Evolutionary conservation across 1,140 invertebrate genomes (phyloP), one percentile per base, ranked within the genome.

Genomic region (Chrysomallon squamiferum): DNA sequence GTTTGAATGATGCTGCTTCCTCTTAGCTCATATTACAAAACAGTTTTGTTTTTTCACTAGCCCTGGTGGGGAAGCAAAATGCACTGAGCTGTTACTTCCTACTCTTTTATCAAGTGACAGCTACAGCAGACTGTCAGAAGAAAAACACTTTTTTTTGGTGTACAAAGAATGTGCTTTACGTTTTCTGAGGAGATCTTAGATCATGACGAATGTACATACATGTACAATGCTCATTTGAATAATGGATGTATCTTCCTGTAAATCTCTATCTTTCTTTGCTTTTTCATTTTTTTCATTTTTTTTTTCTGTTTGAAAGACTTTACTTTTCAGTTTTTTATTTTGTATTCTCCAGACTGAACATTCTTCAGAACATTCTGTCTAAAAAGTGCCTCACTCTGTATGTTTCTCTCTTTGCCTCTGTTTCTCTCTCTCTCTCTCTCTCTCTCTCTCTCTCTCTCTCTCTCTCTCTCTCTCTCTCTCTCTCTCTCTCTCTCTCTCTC

Each of bases 361-460:
- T 43, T 43, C 9, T n/a, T 43, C 9, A n/a, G n/a, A 43, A 43
- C 9, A 43, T 11, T 9, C 41, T 9, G 41, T n/a, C 9, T 43
- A 43, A 43, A 43, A 43, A 9, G 9, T 11, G 9, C 9, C 41
- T 43, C 41, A 43, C 41, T 43, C 41, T 11, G 9, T 43, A 9
- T 11, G 9, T 43, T n/a, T 43, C 9, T 9, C 41, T n/a, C 41
- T 11, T 11, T 9, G 41, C n/a, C 41, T 11, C 41, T 43, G 9
- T 11, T n/a, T 43, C 41, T 11, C 92, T 94, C 75, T 27, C 57
- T 74, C 43, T 35, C 75, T 61, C 0, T 25, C n/a, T 45, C 33
- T 25, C 41, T 35, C 58, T 20, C 30, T 38, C 29, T 20, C 29
- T 20, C 58, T 38, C 29, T 38, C 35, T 61, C 38, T 11, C 38